Percentiles rank a stretch among this genome's conserved stretches.
These are phyloP conservation scores for Thryonomys swinderianus DNA, from an alignment of 2,113 vertebrate species.

Conservation along the genomic window DNA sequence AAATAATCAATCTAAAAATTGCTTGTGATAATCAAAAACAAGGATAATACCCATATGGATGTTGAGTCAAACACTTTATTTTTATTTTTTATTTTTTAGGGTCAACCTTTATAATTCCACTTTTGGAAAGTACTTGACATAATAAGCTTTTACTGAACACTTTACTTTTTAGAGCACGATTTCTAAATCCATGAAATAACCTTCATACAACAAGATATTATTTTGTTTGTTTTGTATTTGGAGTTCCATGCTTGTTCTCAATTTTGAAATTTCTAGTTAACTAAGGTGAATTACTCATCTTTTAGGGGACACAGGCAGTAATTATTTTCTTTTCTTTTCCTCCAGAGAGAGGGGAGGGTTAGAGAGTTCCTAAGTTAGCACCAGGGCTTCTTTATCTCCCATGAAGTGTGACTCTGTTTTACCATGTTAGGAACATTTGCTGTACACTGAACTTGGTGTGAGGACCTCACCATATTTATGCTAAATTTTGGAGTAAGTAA, in stretches of 20 bases:
- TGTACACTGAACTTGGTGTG: background rate
- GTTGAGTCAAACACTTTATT: background rate
- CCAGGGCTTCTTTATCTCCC: background rate
- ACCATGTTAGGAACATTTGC: background rate
- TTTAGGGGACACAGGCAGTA: background rate
- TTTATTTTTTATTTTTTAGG: background rate
- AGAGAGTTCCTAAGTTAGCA: background rate
- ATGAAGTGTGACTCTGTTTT: background rate
- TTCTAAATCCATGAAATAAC: conserved; percentile 12
- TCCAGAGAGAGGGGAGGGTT: background rate
- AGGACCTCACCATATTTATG: background rate
- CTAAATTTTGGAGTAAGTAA: background rate
- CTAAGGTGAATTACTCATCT: background rate
- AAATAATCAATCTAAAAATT: conserved; percentile 33
- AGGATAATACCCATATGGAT: background rate
- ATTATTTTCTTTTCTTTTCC: background rate
- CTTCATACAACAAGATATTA: background rate
- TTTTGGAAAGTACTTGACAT: background rate
- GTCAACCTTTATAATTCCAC: background rate
- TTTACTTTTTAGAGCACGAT: background rate
- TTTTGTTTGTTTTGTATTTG: conserved; percentile 31
- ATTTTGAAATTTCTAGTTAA: conserved; percentile 46
- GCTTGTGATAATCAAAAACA: background rate
- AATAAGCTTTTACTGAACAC: background rate
- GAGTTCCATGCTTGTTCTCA: background rate